Conservation (phyloP, 2,113 vertebrate genomes). For the Elephantulus edwardii region DNA sequence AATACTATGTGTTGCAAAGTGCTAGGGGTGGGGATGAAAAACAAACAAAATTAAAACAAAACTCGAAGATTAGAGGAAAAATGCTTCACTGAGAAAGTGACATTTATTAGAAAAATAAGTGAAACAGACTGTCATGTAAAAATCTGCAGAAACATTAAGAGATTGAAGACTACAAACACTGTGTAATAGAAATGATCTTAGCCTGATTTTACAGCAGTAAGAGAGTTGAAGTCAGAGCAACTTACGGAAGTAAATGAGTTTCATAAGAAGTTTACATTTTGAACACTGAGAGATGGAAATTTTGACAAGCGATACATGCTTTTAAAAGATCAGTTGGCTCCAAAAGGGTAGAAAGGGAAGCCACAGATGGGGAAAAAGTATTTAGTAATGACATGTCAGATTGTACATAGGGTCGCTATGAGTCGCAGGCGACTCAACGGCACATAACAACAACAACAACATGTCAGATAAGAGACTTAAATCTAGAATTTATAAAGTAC, state of each 20-base stretch:
- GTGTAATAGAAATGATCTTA: background rate
- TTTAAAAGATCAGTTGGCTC: constrained; percentile 3
- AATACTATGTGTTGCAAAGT: background rate
- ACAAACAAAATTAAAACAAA: too few species aligned
- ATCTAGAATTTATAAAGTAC: too few species aligned
- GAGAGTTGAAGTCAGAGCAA: background rate
- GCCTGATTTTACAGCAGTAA: background rate
- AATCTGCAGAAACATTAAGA: background rate
- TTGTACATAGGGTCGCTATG: too few species aligned
- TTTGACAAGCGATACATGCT: background rate
- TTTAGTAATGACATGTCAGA: too few species aligned
- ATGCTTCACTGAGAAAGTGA: background rate
- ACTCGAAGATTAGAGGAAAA: background rate
- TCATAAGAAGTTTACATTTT: background rate
- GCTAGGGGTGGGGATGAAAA: too few species aligned
- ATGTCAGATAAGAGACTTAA: too few species aligned
- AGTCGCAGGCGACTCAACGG: too few species aligned
- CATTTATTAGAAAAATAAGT: background rate
- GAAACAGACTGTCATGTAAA: background rate
- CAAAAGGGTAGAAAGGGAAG: too few species aligned
- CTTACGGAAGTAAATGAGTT: background rate
- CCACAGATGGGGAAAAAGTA: too few species aligned
- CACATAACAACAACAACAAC: too few species aligned
- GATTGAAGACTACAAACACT: background rate
- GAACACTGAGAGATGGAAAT: background rate